These are phyloP conservation scores for Manis crassicaudata DNA, from an alignment of 2,797 vertebrate genomes.

Conservation along the genomic window DNA sequence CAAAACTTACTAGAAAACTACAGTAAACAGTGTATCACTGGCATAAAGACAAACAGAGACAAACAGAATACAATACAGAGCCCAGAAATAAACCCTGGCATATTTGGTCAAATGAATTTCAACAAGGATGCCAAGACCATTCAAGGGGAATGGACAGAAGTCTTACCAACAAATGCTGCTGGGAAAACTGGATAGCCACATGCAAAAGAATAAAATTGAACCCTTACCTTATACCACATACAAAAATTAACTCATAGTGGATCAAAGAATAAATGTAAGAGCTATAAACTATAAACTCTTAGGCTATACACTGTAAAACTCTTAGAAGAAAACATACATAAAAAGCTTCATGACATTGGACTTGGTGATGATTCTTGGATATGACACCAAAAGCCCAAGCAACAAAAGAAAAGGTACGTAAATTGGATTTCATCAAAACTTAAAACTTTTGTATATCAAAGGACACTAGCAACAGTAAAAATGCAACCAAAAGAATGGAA, in stretches of 20 bases:
- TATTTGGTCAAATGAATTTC: neutral
- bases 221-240: neutral
- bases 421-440: constrained; percentile 18
- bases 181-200: neutral
- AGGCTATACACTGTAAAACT: neutral
- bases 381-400: constrained; percentile 6
- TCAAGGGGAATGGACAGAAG: neutral
- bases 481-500: neutral
- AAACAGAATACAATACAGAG: neutral
- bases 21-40: neutral
- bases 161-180: neutral
- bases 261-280: constrained; percentile 17
- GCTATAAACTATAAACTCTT: neutral
- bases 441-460: neutral
- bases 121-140: neutral
- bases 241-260: neutral
- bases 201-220: neutral
- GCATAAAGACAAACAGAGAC: neutral
- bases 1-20: constrained; percentile 45
- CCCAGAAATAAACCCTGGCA: neutral
- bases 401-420: neutral
- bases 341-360: neutral
- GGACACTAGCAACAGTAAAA: constrained; percentile 20
- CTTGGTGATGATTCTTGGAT: neutral
- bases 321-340: neutral